A percentile compares a stretch with the other conserved stretches of the same genome.
These are phyloP conservation scores for Tribolium freemani DNA, from an alignment of 2,888 invertebrate genomes.

Conservation along the genomic window DNA sequence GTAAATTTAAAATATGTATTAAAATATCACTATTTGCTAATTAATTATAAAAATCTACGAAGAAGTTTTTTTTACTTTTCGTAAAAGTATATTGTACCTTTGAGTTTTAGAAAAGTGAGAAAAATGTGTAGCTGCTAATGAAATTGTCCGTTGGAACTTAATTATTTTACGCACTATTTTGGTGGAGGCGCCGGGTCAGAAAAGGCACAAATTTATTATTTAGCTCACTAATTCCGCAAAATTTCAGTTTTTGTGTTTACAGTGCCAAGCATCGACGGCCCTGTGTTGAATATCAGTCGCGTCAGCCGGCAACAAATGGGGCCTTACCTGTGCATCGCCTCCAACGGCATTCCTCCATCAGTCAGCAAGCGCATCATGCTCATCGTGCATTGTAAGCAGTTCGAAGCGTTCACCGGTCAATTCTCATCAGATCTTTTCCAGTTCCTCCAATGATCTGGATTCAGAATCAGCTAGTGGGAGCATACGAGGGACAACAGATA, in stretches of 20 bases:
- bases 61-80: too few species aligned
- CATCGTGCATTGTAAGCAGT: conserved; percentile 85
- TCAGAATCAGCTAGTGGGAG: conserved; percentile 87
- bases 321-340: conserved; percentile 82
- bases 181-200: too few species aligned
- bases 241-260: conserved; percentile 52
- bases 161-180: too few species aligned
- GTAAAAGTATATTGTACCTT: too few species aligned
- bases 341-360: conserved; percentile 86
- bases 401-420: background rate
- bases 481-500: conserved; percentile 80
- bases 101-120: too few species aligned
- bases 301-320: conserved; percentile 84
- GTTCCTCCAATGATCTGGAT: conserved; percentile 90
- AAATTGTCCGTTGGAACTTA: too few species aligned
- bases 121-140: too few species aligned
- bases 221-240: too few species aligned
- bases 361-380: conserved; percentile 86
- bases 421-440: conserved; percentile 65
- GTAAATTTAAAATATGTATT: too few species aligned
- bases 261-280: conserved; percentile 77
- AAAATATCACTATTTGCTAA: too few species aligned
- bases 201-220: too few species aligned
- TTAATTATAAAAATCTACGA: too few species aligned
- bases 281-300: conserved; percentile 75